Conservation (phyloP, 2,113 vertebrate species). For the Chloropsis cyanopogon region DNA sequence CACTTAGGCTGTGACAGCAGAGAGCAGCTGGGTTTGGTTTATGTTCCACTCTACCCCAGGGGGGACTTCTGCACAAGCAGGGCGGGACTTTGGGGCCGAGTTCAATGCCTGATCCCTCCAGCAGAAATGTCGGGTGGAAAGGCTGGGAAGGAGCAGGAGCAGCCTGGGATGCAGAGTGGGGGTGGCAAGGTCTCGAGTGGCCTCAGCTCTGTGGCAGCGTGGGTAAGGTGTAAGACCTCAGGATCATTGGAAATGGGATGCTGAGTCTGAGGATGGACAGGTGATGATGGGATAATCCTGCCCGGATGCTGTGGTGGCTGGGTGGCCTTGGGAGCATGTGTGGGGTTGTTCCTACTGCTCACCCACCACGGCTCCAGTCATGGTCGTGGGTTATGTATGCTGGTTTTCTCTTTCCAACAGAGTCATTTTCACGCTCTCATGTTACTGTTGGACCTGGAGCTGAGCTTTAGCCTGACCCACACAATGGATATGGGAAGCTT, state of each 20-base stretch:
- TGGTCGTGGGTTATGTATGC: fast-evolving
- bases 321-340: fast-evolving
- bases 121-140: fast-evolving
- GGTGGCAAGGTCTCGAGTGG: background rate
- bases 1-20: conserved; percentile 45
- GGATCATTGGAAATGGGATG: background rate
- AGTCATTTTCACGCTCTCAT: background rate
- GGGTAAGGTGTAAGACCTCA: background rate
- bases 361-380: fast-evolving
- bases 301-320: background rate
- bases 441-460: background rate
- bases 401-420: background rate
- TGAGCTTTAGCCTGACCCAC: background rate
- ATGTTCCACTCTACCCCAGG: background rate
- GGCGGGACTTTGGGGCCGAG: background rate
- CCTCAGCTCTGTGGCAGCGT: background rate
- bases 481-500: background rate
- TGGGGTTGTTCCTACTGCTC: background rate
- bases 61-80: background rate
- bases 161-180: fast-evolving
- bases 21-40: conserved; percentile 17
- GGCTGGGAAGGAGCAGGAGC: background rate
- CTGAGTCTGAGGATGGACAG: background rate
- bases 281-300: background rate
- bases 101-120: background rate